Evolutionary conservation across 2,888 invertebrate species (phyloP), one percentile per base, ranked within the genome.

Genomic region (Aspidiotus destructor): DNA sequence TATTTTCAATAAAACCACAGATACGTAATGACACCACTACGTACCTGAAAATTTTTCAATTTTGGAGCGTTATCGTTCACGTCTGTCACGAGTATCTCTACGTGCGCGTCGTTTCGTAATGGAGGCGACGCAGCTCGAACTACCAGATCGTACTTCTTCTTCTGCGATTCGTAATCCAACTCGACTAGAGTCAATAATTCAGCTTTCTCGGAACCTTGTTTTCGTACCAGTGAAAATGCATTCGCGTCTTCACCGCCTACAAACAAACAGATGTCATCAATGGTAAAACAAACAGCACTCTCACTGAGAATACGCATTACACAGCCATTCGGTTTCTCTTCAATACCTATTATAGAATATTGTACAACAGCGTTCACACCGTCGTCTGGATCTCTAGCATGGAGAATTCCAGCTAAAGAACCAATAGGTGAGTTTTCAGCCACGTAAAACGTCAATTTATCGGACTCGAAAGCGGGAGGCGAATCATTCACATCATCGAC

Each of bases 391-490:
- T 97, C 96, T 73, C 85, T 86, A 0, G 96, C 92, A 74, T 87
- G 84, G 68, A 97, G 87, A 75, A 89, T 88, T 0, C 95, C 96
- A 0, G 98, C 92, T 0, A 90, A 89, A 0, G 95, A 92, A 0
- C 95, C 97, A 1, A 95, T 85, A 0, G 97, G 96, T n/a, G 93
- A 93, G 77, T 99, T 98, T 79, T 99, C 98, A 0, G 92, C 82
- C 7, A 98, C 88, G 76, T 91, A 92, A 53, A 96, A 84, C 0
- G 87, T 85, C 13, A 98, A 87, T 75, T 89, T 88, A 74, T 93
- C 92, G 3, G 89, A 88, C 71, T 90, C 87, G 77, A 94, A 95
- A 0, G 88, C 87, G 0, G 93, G 93, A 0, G 93, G 92, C 0
- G 91, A 91, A 75, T 93, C 93, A 75, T 93, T 93, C 10, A 93